Evolutionary conservation across 1,140 invertebrate genomes (phyloP).

Genomic region (Drosophila persimilis): DNA sequence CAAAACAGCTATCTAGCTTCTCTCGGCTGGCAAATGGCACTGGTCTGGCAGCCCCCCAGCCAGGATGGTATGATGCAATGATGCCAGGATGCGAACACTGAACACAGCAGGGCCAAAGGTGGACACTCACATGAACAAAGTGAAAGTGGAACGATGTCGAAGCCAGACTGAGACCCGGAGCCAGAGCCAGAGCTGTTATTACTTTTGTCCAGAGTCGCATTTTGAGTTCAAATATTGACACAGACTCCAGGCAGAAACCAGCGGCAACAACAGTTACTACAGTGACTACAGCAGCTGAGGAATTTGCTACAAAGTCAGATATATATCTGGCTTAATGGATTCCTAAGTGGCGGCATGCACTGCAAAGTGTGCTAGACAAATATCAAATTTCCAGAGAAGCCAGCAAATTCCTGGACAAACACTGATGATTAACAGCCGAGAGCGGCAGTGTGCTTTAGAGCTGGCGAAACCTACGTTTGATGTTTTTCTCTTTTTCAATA

Average conservation of each 20-base stretch:
- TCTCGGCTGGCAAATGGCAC: constrained; percentile 11
- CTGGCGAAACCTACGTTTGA: not conserved
- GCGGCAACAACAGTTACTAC: no score
- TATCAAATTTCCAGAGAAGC: constrained; percentile 10
- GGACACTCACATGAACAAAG: constrained; percentile 6
- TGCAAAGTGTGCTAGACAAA: constrained; percentile 19
- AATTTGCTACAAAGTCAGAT: constrained; percentile 1
- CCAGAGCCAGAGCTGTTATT: constrained; percentile 17
- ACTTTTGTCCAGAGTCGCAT: constrained; percentile 43
- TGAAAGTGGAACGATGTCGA: not conserved
- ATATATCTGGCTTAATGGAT: constrained; percentile 54
- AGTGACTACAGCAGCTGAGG: not conserved
- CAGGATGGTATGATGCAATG: not conserved
- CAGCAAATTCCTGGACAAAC: constrained; percentile 1
- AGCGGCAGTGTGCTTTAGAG: not conserved
- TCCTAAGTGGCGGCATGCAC: constrained; percentile 46
- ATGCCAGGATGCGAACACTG: not conserved
- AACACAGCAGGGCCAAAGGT: constrained; percentile 14
- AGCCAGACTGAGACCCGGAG: not conserved
- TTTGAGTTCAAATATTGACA: constrained; percentile 51
- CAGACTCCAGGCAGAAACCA: constrained; percentile 25
- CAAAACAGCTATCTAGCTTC: constrained; percentile 18
- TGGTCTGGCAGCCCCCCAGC: not conserved
- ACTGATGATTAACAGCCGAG: constrained; percentile 15
- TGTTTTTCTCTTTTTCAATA: not conserved